These are phyloP conservation scores for Hesperia comma DNA, from an alignment of 2,888 invertebrate species.

Conservation along the genomic window DNA sequence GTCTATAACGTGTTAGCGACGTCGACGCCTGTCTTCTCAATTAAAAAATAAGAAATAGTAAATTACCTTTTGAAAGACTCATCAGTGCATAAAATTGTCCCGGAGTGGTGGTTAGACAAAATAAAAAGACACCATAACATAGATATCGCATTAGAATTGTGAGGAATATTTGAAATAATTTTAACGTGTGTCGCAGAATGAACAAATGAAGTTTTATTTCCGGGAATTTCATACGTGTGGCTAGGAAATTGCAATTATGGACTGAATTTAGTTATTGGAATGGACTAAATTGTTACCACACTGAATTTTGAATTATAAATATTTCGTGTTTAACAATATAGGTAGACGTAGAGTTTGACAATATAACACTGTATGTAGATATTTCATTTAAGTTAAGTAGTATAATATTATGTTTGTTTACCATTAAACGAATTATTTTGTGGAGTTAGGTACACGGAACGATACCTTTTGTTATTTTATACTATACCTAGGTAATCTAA, in stretches of 20 bases:
- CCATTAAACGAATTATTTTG: no score
- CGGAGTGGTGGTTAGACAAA: slow-evolving; percentile 17
- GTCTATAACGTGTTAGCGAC: slow-evolving; percentile 42
- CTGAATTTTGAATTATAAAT: neutral
- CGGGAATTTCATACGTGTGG: slow-evolving; percentile 17
- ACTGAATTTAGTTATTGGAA: slow-evolving; percentile 9
- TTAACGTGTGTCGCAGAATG: slow-evolving; percentile 13
- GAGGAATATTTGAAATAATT: slow-evolving; percentile 27
- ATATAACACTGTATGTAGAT: neutral
- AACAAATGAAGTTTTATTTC: slow-evolving; percentile 20
- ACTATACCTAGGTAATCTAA: no score
- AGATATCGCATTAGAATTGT: slow-evolving; percentile 29
- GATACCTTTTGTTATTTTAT: no score
- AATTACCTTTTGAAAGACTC: slow-evolving; percentile 9
- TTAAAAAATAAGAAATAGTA: slow-evolving; percentile 15
- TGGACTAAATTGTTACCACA: neutral
- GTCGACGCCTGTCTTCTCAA: slow-evolving; percentile 41
- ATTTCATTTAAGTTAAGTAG: neutral
- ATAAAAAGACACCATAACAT: slow-evolving; percentile 24
- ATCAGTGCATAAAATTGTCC: slow-evolving; percentile 30
- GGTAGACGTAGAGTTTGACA: no score
- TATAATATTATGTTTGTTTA: no score
- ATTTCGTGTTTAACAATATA: slow-evolving; percentile 7
- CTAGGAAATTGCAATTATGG: slow-evolving; percentile 18
- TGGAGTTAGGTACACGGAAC: no score